These are phyloP conservation scores for Dinomys branickii DNA, from an alignment of 2,113 vertebrate species.

Conservation along the genomic window DNA sequence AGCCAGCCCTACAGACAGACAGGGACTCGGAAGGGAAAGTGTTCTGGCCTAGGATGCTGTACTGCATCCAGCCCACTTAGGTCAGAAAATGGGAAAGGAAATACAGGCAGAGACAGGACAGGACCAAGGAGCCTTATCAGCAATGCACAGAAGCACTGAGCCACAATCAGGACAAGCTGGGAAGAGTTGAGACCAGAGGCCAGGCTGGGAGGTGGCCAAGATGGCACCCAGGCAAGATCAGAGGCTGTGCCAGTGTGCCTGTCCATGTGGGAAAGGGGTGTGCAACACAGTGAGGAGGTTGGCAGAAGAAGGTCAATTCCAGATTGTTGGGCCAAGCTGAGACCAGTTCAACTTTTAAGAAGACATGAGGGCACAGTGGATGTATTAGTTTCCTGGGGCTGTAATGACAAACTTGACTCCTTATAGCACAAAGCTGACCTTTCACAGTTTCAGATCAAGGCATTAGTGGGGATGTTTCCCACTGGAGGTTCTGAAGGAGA, in stretches of 20 bases:
- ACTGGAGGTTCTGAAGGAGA: neutral
- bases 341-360: neutral
- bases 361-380: neutral
- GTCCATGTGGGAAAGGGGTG: neutral
- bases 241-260: neutral
- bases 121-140: neutral
- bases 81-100: neutral
- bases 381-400: neutral
- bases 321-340: neutral
- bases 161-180: neutral
- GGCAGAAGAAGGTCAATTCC: neutral
- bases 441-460: neutral
- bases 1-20: neutral
- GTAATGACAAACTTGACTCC: neutral
- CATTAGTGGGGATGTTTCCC: neutral
- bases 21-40: neutral
- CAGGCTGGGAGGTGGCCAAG: neutral
- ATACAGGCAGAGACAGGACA: neutral
- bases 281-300: neutral
- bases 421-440: neutral
- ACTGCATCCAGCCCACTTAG: neutral
- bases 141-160: neutral
- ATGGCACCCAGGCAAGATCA: neutral
- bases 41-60: neutral
- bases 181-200: neutral